A percentile compares a stretch with the other conserved stretches of the same genome.
phyloP scores from a whole-genome alignment of 2,888 invertebrate genomes.

The Xestia ashworthii region DNA sequence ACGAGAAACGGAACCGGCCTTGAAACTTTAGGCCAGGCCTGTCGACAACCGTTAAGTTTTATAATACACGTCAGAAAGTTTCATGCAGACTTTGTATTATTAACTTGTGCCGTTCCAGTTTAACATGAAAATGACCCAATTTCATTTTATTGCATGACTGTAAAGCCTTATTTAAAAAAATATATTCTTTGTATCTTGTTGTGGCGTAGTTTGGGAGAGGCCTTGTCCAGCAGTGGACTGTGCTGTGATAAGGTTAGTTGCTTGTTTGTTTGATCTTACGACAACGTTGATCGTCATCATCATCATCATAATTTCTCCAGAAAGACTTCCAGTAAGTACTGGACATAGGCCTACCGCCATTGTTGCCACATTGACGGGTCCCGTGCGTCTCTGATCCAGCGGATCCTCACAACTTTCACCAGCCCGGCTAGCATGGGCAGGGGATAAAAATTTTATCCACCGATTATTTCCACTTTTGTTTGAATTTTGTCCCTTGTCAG shows the following conservation, averaged over 20 bases:
- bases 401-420: no score
- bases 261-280: neutral
- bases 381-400: no score
- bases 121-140: slow-evolving; percentile 35
- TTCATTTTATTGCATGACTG: slow-evolving; percentile 17
- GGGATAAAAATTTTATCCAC: no score
- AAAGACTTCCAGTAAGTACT: no score
- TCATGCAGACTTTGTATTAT: slow-evolving; percentile 8
- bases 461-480: no score
- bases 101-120: slow-evolving; percentile 19
- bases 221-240: neutral
- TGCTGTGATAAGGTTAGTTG: neutral
- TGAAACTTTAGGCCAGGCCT: neutral
- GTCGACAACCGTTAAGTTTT: slow-evolving; percentile 10
- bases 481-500: no score
- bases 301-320: no score
- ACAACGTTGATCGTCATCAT: neutral
- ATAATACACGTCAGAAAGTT: slow-evolving; percentile 20
- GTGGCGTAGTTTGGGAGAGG: neutral
- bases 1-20: neutral
- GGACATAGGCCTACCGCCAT: no score
- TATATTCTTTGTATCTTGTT: neutral
- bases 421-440: no score
- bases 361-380: no score
- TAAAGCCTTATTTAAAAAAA: neutral